These are phyloP conservation scores for Chaetophractus vellerosus DNA, from an alignment of 2,797 vertebrate genomes.

Conservation along the genomic window DNA sequence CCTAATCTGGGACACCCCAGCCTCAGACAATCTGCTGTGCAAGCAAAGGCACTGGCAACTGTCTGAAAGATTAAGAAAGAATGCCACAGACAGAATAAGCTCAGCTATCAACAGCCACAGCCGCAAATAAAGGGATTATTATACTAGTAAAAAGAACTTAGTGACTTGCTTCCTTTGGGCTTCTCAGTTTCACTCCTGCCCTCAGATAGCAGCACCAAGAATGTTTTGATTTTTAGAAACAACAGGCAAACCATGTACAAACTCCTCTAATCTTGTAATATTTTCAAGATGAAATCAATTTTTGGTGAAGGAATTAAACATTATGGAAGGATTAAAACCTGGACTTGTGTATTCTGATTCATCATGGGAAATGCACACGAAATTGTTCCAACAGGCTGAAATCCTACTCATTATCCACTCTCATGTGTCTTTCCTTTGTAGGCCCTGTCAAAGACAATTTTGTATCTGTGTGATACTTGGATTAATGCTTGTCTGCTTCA, in stretches of 20 bases:
- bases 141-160: not conserved
- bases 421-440: not conserved
- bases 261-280: not conserved
- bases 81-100: not conserved
- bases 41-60: not conserved
- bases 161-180: not conserved
- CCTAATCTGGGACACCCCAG: not conserved
- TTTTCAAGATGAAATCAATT: conserved; percentile 29
- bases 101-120: not conserved
- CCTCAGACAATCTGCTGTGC: not conserved
- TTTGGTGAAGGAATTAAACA: conserved; percentile 30
- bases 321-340: not conserved
- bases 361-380: not conserved
- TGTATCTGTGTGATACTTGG: not conserved
- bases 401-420: rapidly evolving
- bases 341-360: not conserved
- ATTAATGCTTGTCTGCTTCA: not conserved
- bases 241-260: not conserved
- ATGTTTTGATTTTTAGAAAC: conserved; percentile 17
- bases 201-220: conserved; percentile 35
- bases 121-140: conserved; percentile 50
- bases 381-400: not conserved
- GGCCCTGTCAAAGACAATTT: not conserved
- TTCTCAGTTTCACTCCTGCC: not conserved
- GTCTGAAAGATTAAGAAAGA: not conserved